phyloP scores from a whole-genome alignment of 1,140 invertebrate species.

The Uloborus diversus region DNA sequence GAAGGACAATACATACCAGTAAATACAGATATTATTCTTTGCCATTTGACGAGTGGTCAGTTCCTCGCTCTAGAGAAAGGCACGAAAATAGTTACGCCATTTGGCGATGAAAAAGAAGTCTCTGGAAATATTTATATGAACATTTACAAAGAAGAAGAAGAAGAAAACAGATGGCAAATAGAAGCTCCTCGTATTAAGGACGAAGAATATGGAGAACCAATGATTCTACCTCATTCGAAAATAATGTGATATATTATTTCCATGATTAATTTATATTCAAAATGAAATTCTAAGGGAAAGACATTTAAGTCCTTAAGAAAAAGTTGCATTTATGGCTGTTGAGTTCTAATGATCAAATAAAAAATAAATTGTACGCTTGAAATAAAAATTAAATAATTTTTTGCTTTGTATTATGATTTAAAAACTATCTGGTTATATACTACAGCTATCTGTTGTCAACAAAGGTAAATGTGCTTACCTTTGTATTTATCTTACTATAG shows the following conservation, averaged over 20 bases:
- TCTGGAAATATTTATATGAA: constrained; percentile 14
- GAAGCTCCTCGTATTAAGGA: background rate
- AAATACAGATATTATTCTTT: constrained; percentile 1
- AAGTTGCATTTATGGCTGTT: no score
- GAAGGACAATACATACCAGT: background rate
- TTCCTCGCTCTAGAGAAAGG: constrained; percentile 1
- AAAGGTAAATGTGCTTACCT: no score
- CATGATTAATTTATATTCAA: no score
- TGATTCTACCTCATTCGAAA: background rate
- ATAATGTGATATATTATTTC: background rate
- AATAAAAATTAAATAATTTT: no score
- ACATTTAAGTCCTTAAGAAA: no score
- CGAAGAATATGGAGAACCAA: constrained; percentile 6
- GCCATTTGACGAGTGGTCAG: background rate
- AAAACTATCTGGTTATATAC: no score
- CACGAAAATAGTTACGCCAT: background rate
- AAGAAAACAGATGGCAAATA: constrained; percentile 21
- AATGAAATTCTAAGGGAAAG: no score
- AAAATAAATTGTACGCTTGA: no score
- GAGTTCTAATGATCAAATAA: no score
- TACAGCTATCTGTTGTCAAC: no score
- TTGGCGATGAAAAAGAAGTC: constrained; percentile 26
- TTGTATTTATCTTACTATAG: no score
- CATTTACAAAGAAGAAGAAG: background rate
- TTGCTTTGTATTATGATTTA: no score